These are phyloP conservation scores for Gymnopithys bicolor DNA, from an alignment of 2,797 vertebrate species.

Conservation along the genomic window DNA sequence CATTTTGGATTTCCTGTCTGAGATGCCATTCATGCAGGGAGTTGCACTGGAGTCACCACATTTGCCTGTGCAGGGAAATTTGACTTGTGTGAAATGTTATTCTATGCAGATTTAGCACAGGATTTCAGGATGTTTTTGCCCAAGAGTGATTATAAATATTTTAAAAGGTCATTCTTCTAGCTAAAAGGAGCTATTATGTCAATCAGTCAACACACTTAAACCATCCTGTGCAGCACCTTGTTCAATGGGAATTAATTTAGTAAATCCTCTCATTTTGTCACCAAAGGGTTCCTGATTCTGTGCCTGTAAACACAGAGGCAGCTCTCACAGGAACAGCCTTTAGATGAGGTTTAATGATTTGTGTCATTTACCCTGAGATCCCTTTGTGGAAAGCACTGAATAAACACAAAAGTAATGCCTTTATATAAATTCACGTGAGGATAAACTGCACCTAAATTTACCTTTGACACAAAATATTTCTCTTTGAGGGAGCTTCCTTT, in stretches of 20 bases:
- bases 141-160: conserved; percentile 21
- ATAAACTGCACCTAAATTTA: neutral
- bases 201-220: neutral
- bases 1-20: neutral
- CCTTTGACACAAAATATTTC: neutral
- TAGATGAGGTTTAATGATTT: conserved; percentile 9
- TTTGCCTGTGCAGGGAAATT: neutral
- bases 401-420: neutral
- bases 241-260: conserved; percentile 33
- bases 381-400: neutral
- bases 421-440: neutral
- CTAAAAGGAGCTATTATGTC: neutral
- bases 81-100: neutral
- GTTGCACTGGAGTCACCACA: neutral
- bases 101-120: neutral
- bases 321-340: neutral
- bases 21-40: neutral
- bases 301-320: neutral
- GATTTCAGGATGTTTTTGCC: neutral
- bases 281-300: neutral
- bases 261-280: conserved; percentile 8
- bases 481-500: neutral
- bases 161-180: conserved; percentile 29
- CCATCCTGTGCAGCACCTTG: neutral
- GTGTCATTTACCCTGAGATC: neutral